A percentile compares a stretch with the other conserved stretches of the same genome.
Evolutionary conservation across 2,113 vertebrate genomes (phyloP).

Genomic region (Nothoprocta perdicaria): DNA sequence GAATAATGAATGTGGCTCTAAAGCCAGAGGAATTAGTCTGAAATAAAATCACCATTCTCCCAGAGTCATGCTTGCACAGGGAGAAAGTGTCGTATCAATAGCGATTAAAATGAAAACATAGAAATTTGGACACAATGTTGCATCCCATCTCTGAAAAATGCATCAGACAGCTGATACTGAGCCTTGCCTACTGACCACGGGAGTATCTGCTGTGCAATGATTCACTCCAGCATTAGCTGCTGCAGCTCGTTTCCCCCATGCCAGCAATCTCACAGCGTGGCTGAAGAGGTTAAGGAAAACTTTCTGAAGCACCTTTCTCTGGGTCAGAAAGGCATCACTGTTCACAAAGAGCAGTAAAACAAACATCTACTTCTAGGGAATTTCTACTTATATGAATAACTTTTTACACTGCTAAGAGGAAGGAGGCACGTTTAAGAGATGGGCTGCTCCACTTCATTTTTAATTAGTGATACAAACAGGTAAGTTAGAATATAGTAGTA

Average conservation of each 20-base stretch:
- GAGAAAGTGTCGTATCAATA: background rate
- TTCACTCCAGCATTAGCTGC: background rate
- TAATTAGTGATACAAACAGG: conserved; percentile 4
- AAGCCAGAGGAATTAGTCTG: background rate
- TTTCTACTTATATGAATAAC: fast-evolving
- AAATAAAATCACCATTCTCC: background rate
- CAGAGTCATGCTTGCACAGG: fast-evolving
- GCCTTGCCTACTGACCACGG: background rate
- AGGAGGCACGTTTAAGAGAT: background rate
- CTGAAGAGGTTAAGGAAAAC: background rate
- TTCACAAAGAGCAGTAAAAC: background rate
- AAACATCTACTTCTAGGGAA: background rate
- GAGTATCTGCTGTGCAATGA: background rate
- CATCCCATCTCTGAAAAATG: background rate
- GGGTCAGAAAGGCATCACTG: background rate
- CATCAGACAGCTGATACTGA: background rate
- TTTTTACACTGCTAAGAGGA: background rate
- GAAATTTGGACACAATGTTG: background rate
- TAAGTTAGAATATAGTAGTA: conserved; percentile 15
- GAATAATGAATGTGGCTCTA: background rate
- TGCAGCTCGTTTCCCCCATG: background rate
- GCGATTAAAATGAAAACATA: background rate
- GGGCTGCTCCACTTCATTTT: background rate
- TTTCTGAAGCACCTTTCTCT: background rate
- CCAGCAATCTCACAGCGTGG: background rate